Evolutionary conservation across 2,888 invertebrate species (phyloP), one percentile per base, ranked within the genome.

Genomic region (Abscondita cerata): DNA sequence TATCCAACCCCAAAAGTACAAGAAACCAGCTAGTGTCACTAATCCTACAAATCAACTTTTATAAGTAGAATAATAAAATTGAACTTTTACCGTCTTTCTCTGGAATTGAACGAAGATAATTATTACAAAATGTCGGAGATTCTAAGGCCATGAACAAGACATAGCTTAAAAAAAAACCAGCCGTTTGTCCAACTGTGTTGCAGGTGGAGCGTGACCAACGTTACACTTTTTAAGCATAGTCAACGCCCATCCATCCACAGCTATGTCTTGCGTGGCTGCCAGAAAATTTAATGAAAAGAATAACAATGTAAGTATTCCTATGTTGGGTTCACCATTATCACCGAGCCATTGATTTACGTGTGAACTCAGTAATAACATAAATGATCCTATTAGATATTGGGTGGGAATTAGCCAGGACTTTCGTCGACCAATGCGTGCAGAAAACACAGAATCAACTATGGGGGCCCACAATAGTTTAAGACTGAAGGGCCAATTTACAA

Each of bases 191-290:
- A 0, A 99, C 96, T 71, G 95, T 94, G 77, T 99, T 99, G 77
- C 99, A 99, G 0, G 98, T 99, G 98, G 98, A 0, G 99, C 98
- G 83, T 98, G 96, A 1, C 95, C 96, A 2, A 99, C 96, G 82
- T 99, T 99, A 72, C 90, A 85, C 89, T 95, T 92, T 75, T 95
- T 93, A 1, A 99, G 83, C 96, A 99, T 99, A 0, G 98, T 99
- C 9, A 99, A 83, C 0, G 99, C 99, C 99, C 99, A 99, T 16
- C 99, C 99, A 83, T 99, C 99, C 0, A 99, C 98, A 12, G 97
- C 98, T 75, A 99, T 98, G 80, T 99, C 99, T 83, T 99, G 99
- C 1, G 99, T 99, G 1, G 99, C 98, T 3, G 98, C 98, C 72
- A 99, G 83, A 75, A 98, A 97, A 76, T 98, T 98, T 1, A 99